Evolutionary conservation across 2,888 invertebrate species (phyloP), one percentile per base, ranked within the genome.

Genomic region (Mystacides longicornis): DNA sequence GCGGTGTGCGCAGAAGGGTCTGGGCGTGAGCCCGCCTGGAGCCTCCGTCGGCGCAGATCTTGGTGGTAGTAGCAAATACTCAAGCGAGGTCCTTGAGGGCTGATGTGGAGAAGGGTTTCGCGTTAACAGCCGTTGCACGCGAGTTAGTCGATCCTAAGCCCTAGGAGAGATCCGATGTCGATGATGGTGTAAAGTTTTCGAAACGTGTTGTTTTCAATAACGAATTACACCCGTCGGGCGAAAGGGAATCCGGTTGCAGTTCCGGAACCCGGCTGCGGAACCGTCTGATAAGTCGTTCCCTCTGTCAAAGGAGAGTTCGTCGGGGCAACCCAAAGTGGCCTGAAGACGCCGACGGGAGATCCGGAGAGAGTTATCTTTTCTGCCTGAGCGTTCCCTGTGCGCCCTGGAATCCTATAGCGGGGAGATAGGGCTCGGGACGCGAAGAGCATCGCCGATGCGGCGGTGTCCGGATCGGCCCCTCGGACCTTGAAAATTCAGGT

Each of bases 181-280:
- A n/a, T n/a, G n/a, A n/a, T n/a, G n/a, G n/a, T n/a, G n/a, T n/a
- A n/a, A n/a, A n/a, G n/a, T n/a, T n/a, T n/a, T n/a, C n/a, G n/a
- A n/a, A n/a, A n/a, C n/a, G n/a, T n/a, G n/a, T n/a, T n/a, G n/a
- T n/a, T n/a, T n/a, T n/a, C n/a, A n/a, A n/a, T n/a, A n/a, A n/a
- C n/a, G n/a, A n/a, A n/a, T n/a, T 65, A 69, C 71, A 70, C 70
- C 71, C 70, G 64, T 67, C 65, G 73, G 73, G 74, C 74, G 75
- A 77, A 78, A 75, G 72, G 73, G 74, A 75, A 75, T 76, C 76
- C 73, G 76, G 77, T 77, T 75, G 67, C 68, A 69, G 79, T 80
- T 79, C 78, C 77, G 73, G 78, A 78, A 79, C 77, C 77, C 71
- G 78, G 75, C 72, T 72, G 73, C 73, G 75, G 77, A 77, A 75